Evolutionary conservation across 64 coral and sea anemone genomes (phyloP), one percentile per base, ranked within the genome.

Genomic region (Anthopleura sola): DNA sequence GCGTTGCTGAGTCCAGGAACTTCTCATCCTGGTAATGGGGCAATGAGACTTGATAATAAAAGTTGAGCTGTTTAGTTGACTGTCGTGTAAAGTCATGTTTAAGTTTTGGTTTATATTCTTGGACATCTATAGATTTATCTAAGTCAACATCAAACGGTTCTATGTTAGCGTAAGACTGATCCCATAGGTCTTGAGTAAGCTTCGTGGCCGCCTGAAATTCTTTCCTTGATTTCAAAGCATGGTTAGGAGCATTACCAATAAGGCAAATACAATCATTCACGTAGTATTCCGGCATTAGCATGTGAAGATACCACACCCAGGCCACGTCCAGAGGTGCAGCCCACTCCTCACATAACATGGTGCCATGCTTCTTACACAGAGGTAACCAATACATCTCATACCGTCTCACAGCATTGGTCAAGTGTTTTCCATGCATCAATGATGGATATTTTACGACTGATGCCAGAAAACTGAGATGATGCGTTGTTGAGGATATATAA

Each of bases 381-480:
- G 92, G 92, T 40, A 93, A 75, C 92, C 92, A 93, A 32, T 89
- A 89, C 11, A 89, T 16, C 85, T 93, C 92, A 49, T 93, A 93
- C 11, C 92, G 88, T 60, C 88, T 36, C 28, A 90, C 57, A 24
- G 88, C 88, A 66, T 90, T 90, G 8, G n/a, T 32, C 5, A 90
- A 44, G 82, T 77, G 49, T 20, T 64, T 21, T 18, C 88, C 88
- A 24, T 68, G 20, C 14, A 85, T 31, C 16, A 90, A 51, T 23
- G n/a, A 40, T 10, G 88, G 88, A 23, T 78, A 90, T 11, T 80
- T 55, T 47, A 53, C 23, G 2, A 85, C 53, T n/a, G 48, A 8
- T 8, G 40, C 82, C 19, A 85, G 50, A 60, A 90, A 90, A 10
- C 56, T 57, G 9, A 90, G 47, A 14, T 83, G 50, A 21, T 38